phyloP scores from a whole-genome alignment of 2,888 invertebrate genomes.

The Agonopterix heracliana region DNA sequence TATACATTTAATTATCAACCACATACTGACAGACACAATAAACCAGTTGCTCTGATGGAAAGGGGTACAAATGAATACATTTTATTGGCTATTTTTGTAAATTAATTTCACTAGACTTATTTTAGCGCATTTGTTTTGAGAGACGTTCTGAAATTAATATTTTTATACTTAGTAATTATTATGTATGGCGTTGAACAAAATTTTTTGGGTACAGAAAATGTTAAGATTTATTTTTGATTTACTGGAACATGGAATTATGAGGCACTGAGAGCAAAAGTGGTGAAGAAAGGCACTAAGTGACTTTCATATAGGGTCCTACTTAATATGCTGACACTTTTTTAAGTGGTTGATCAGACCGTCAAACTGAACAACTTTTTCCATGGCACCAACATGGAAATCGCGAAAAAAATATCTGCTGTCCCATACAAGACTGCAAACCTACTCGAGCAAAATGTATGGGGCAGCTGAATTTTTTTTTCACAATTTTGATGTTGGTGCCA shows the following conservation, averaged over 20 bases:
- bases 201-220: slow-evolving; percentile 1
- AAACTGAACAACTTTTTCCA: too few species aligned
- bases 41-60: slow-evolving; percentile 69
- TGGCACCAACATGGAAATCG: too few species aligned
- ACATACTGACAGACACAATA: slow-evolving; percentile 23
- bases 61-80: slow-evolving; percentile 23
- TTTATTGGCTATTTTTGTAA: slow-evolving; percentile 57
- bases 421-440: too few species aligned
- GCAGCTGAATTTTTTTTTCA: too few species aligned
- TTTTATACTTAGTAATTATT: slow-evolving; percentile 70
- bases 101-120: slow-evolving; percentile 38
- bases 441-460: too few species aligned
- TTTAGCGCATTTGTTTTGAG: slow-evolving; percentile 35
- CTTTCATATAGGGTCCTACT: too few species aligned
- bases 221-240: background rate
- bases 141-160: slow-evolving; percentile 68
- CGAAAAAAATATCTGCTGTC: too few species aligned
- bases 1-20: slow-evolving; percentile 7
- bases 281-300: too few species aligned
- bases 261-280: too few species aligned
- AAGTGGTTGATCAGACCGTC: too few species aligned
- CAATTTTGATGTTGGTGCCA: too few species aligned
- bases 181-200: slow-evolving; percentile 21
- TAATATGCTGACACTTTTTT: too few species aligned
- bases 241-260: background rate